Conservation (phyloP, 2,888 invertebrate species). For the Platycheirus rosarum region DNA sequence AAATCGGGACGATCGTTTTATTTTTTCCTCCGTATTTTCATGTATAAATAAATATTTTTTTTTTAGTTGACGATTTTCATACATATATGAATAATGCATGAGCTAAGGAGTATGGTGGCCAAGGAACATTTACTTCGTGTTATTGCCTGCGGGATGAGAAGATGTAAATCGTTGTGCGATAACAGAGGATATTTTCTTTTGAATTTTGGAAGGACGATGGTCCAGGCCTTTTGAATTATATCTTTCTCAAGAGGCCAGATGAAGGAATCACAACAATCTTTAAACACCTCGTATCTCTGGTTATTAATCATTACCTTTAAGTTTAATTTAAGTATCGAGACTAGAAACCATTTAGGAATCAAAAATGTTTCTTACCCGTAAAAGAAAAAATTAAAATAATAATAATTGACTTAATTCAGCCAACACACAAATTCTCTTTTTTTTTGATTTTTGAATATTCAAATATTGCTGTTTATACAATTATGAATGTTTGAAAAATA, state of each 20-base stretch:
- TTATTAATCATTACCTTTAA: no score
- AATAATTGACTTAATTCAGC: constrained; percentile 52
- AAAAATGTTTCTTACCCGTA: no score
- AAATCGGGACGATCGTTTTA: constrained; percentile 45
- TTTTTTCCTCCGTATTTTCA: constrained; percentile 6
- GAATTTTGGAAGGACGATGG: neutral
- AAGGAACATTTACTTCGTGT: constrained; percentile 31
- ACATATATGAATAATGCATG: constrained; percentile 65
- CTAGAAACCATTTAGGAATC: no score
- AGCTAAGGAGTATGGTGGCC: constrained; percentile 35
- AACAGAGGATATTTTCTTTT: constrained; percentile 25
- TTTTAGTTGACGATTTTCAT: constrained; percentile 35
- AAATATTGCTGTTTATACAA: constrained; percentile 30
- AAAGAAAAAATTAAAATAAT: no score
- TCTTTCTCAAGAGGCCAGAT: constrained; percentile 5
- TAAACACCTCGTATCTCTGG: no score
- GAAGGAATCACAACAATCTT: constrained; percentile 61
- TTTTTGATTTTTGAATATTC: constrained; percentile 58
- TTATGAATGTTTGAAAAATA: no score
- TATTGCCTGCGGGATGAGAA: constrained; percentile 42
- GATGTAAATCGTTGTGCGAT: constrained; percentile 42
- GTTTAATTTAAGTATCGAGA: no score
- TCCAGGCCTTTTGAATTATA: neutral
- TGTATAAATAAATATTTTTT: constrained; percentile 12
- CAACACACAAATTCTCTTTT: constrained; percentile 14